Percentiles rank a stretch among this genome's conserved stretches.
Conservation (phyloP, 2,888 invertebrate genomes). For the Deroplatys truncata region DNA sequence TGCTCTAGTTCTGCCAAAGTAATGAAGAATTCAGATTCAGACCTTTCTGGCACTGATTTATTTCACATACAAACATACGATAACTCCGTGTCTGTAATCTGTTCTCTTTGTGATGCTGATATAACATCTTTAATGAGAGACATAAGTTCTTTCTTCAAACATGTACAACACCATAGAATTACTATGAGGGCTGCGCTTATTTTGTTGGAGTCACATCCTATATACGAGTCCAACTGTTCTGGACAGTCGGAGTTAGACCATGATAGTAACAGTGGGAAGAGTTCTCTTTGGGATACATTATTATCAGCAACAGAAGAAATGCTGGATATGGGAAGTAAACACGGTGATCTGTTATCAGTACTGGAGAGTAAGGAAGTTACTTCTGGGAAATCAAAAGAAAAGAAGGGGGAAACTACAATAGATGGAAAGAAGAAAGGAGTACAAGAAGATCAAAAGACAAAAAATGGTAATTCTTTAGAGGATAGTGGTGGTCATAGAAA, state of each 20-base stretch:
- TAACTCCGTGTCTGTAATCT: conserved; percentile 16
- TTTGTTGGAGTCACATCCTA: conserved; percentile 15
- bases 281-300: not conserved
- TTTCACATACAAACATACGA: conserved; percentile 10
- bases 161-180: conserved; percentile 30
- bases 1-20: conserved; percentile 13
- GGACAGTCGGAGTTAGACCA: not conserved
- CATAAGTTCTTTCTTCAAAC: conserved; percentile 27
- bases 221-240: not conserved
- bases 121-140: conserved; percentile 26
- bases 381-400: not conserved
- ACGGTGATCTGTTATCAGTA: not conserved
- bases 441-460: conserved; percentile 5
- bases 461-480: conserved; percentile 5
- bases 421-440: conserved; percentile 4
- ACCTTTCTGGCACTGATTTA: not conserved
- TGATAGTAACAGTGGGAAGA: not conserved
- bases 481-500: not conserved
- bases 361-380: not conserved
- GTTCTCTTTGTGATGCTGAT: conserved; percentile 27
- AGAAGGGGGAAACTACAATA: not conserved
- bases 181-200: conserved; percentile 21
- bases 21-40: conserved; percentile 10
- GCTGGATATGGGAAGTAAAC: not conserved
- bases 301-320: not conserved